Base-by-base conservation (phyloP, 2,797 vertebrate genomes). In the Calcarius lapponicus region DNA sequence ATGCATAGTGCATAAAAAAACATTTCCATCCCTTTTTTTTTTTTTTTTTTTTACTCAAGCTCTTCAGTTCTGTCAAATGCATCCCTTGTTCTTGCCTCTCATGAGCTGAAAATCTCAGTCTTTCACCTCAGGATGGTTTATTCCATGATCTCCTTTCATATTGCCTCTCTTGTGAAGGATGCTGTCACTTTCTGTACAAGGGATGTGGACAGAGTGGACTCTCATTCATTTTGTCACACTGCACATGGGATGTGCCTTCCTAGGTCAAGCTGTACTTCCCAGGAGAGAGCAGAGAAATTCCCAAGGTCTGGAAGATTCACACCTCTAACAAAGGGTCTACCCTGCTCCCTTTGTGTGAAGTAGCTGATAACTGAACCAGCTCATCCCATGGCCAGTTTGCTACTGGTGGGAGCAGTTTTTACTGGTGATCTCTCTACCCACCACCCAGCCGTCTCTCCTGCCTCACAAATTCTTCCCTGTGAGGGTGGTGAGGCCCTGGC, bases 131-230 rank as follows among this genome's bases (percentile, higher is more conserved):
- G 57, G 36, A 31, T 11, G 34, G 17, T 56, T 89, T 19, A 36
- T 12, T 58, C 17, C 53, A 43, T 79, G 17, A 34, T 8, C 15
- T 92, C 60, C 3, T 21, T 45, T 32, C 6, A 1, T 12, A 21
- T 61, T 32, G 67, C 74, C 36, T 34, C 34, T 34, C 25, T 20
- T 64, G 16, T 32, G 56, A 62, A 62, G 62, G 56, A 43, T 3
- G 2, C 2, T 45, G 15, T 17, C 4, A 0, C 25, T 79, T 2
- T 11, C 7, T 57, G 65, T 67, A 13, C 54, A 40, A 9, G 7
- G 34, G 12, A 28, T 65, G 48, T 85, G 61, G 51, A 31, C 12
- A 61, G 34, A 56, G 48, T 12, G 24, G n/a, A 26, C 21, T 80
- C 19, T 51, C 50, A 61, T 17, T 36, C 17, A 14, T 79, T 43